Base-by-base conservation (phyloP, 2,888 invertebrate genomes). In the Aporophyla lueneburgensis region DNA sequence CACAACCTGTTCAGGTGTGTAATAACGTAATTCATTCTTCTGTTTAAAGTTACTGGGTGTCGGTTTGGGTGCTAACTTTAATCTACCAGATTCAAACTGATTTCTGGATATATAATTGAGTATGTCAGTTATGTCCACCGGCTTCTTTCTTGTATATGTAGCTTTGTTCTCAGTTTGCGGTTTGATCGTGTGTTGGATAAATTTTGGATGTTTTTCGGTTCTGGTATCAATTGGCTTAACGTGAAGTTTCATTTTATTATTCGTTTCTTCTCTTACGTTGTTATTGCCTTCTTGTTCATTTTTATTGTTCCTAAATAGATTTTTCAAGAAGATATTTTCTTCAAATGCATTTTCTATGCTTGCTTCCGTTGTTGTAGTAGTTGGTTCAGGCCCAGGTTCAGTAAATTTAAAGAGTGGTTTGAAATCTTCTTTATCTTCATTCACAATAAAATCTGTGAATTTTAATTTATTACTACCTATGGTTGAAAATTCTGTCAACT, bases 41-140 rank as follows among this genome's bases (percentile, higher is more conserved):
- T 89, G 90, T 74, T 91, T 91, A 43, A 87, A 83, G 76, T 89
- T 92, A 71, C 81, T 89, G 49, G 86, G 80, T n/a, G 75, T 73
- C 40, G 87, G 86, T 86, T 91, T 92, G 58, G 85, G 90, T 86
- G 91, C 93, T n/a, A 93, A 89, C 79, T 92, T 94, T 53, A 95
- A 83, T 90, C 94, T 96, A 74, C 82, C 91, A 0, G 96, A 94
- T 87, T 96, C 96, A 74, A 96, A 96, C 66, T 94, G 89, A 83
- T 95, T 95, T 89, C 94, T 96, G 62, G 93, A 89, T 63, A 96
- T 92, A 71, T 91, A 96, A 84, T 95, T 96, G 24, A 96, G 83
- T 46, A 96, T 89, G 54, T 95, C 95, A 14, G 92, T 87, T 21
- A 95, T 87, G 73, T 96, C 95, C 7, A 95, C 67, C 0, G 94